Conservation (phyloP, 2,797 vertebrate genomes). For the Falco columbarius region DNA sequence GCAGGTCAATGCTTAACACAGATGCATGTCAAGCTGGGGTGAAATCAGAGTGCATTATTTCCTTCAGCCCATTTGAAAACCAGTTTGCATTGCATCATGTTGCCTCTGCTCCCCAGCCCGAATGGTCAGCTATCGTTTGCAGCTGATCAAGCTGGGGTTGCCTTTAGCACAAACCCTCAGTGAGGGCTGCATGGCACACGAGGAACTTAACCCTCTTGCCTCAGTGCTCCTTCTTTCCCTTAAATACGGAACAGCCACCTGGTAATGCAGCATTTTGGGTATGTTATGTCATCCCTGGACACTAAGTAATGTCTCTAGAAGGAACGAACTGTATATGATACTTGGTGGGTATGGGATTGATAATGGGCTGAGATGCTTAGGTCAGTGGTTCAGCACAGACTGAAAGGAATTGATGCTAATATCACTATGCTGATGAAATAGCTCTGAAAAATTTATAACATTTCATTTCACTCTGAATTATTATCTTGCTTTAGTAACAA, state of each 20-base stretch:
- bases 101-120: not conserved
- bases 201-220: not conserved
- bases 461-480: not conserved
- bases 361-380: not conserved
- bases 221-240: not conserved
- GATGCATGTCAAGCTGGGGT: not conserved
- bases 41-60: not conserved
- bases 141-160: not conserved
- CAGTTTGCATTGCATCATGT: not conserved
- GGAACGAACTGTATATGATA: not conserved
- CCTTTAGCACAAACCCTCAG: not conserved
- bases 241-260: not conserved
- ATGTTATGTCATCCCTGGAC: not conserved
- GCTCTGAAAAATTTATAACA: not conserved
- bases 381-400: not conserved
- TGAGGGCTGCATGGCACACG: not conserved
- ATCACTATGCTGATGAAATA: not conserved
- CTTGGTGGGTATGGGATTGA: not conserved
- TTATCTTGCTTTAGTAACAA: not conserved
- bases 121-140: not conserved
- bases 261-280: not conserved
- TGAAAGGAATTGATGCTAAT: not conserved
- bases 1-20: not conserved
- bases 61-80: not conserved
- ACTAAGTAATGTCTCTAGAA: not conserved